Percentiles rank a stretch among this genome's conserved stretches.
Evolutionary conservation across 1,140 invertebrate species (phyloP).

Genomic region (Tetramorium simillimum): DNA sequence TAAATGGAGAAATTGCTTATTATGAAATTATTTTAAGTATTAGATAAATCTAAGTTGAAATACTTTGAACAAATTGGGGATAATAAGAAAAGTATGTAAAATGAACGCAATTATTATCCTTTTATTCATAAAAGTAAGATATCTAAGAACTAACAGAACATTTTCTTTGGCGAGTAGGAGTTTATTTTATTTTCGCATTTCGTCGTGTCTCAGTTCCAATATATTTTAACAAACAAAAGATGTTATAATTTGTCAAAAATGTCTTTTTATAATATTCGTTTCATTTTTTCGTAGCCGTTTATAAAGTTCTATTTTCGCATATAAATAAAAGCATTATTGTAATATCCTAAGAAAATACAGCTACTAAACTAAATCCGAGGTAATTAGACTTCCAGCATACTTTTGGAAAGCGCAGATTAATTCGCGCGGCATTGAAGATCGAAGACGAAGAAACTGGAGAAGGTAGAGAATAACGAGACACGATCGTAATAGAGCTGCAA

Average conservation of each 20-base stretch:
- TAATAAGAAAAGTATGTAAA: constrained; percentile 10
- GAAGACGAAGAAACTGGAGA: constrained; percentile 7
- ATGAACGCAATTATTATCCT: neutral
- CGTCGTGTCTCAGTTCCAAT: neutral
- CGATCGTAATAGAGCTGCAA: constrained; percentile 38
- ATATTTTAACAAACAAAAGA: constrained; percentile 14
- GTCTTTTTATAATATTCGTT: neutral
- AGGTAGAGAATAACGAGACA: constrained; percentile 24
- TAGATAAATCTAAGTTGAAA: neutral
- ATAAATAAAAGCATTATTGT: neutral
- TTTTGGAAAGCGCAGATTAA: neutral
- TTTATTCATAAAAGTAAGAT: constrained; percentile 22
- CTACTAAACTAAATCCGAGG: neutral
- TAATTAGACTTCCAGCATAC: neutral
- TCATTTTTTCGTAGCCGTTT: neutral
- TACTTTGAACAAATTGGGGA: neutral
- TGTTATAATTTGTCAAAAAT: neutral
- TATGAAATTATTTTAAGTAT: neutral
- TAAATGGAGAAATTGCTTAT: neutral
- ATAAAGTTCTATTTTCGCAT: neutral
- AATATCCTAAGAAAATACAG: neutral
- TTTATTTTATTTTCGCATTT: constrained; percentile 6
- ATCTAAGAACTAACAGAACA: constrained; percentile 12
- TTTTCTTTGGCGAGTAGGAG: neutral
- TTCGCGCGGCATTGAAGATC: neutral